Conservation (phyloP, 2,113 vertebrate genomes). For the Syngnathoides biaculeatus region DNA sequence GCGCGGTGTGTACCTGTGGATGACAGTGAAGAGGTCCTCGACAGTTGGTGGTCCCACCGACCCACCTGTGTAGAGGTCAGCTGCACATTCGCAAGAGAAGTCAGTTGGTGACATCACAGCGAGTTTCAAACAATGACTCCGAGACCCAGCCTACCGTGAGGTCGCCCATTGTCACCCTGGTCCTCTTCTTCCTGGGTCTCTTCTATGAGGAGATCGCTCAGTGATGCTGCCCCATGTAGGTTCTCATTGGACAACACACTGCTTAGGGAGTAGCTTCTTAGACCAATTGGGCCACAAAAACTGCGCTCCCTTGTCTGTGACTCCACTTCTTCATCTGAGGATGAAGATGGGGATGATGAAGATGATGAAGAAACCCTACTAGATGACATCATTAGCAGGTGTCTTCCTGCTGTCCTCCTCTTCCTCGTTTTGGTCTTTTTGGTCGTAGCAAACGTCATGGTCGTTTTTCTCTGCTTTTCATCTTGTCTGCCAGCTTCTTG, state of each 20-base stretch:
- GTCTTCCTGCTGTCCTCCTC: constrained; percentile 25
- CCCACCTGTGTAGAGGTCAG: constrained; percentile 59
- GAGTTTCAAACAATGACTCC: background rate
- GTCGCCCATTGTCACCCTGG: background rate
- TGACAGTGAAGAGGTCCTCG: constrained; percentile 91
- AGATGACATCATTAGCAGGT: constrained; percentile 50
- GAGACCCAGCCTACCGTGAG: constrained; percentile 21
- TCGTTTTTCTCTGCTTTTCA: constrained; percentile 1
- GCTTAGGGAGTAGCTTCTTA: constrained; percentile 38
- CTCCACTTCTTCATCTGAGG: constrained; percentile 63
- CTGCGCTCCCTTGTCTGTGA: constrained; percentile 38
- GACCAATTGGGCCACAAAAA: constrained; percentile 28
- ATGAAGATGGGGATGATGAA: constrained; percentile 41
- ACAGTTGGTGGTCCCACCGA: constrained; percentile 79
- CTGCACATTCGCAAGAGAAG: background rate
- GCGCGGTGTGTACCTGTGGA: constrained; percentile 82
- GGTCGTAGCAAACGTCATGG: constrained; percentile 10
- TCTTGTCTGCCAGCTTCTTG: background rate
- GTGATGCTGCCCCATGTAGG: constrained; percentile 28
- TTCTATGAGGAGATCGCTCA: constrained; percentile 52
- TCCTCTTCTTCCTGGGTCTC: constrained; percentile 31
- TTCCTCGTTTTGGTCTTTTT: constrained; percentile 32
- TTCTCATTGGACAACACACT: constrained; percentile 41
- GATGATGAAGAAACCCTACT: constrained; percentile 42
- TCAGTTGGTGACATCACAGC: background rate